Percentiles rank a stretch among this genome's conserved stretches.
phyloP scores from a whole-genome alignment of 2,797 vertebrate species.

The Girardinus metallicus region DNA sequence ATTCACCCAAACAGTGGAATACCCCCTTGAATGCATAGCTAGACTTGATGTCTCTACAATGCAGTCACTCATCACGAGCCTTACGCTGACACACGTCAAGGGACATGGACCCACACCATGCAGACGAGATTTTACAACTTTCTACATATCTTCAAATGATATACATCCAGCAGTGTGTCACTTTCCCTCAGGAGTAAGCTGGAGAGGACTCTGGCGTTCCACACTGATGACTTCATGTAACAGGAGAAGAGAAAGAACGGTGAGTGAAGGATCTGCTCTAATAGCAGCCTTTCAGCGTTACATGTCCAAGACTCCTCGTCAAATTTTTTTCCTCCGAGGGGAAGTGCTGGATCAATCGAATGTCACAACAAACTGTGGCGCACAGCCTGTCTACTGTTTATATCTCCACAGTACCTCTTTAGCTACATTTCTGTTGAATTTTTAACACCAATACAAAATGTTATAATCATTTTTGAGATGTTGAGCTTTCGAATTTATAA shows the following conservation, averaged over 20 bases:
- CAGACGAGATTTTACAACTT: conserved; percentile 51
- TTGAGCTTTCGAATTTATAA: not conserved
- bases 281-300: conserved; percentile 32
- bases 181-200: conserved; percentile 36
- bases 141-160: conserved; percentile 36
- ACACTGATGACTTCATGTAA: conserved; percentile 71
- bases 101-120: conserved; percentile 17
- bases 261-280: conserved; percentile 41
- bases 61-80: conserved; percentile 35
- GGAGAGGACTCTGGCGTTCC: conserved; percentile 50
- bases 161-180: conserved; percentile 35
- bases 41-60: conserved; percentile 41
- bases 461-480: not conserved
- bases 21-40: conserved; percentile 29
- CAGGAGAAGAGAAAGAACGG: conserved; percentile 44
- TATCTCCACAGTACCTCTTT: not conserved
- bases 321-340: conserved; percentile 26
- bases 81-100: conserved; percentile 16
- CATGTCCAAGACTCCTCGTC: conserved; percentile 27
- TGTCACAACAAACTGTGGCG: conserved; percentile 51
- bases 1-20: conserved; percentile 13
- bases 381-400: conserved; percentile 14
- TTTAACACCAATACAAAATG: not conserved
- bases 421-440: not conserved
- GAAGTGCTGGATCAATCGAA: conserved; percentile 42